Evolutionary conservation across 2,888 invertebrate genomes (phyloP).

Genomic region (Pachliopta kotzebuea): DNA sequence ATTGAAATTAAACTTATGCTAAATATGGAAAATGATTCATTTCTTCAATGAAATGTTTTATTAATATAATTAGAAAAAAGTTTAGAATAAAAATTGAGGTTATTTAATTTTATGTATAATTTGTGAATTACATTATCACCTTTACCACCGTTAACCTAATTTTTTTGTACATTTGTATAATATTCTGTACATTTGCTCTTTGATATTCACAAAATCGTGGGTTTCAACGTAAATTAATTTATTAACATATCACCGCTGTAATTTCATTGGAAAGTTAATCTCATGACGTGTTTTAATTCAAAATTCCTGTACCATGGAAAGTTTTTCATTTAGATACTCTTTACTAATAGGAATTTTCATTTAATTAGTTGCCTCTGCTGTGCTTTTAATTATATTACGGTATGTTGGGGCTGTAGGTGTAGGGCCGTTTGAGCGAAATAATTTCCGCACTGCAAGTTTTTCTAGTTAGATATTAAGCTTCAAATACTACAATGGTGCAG

Average conservation of each 20-base stretch:
- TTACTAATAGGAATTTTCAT: conserved; percentile 30
- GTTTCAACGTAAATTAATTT: conserved; percentile 15
- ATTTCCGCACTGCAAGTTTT: conserved; percentile 26
- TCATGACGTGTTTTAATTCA: conserved; percentile 28
- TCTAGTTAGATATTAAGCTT: conserved; percentile 27
- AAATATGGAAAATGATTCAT: too few relatives aligned
- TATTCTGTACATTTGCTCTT: background rate
- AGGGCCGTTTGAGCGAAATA: conserved; percentile 27
- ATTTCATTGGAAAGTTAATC: conserved; percentile 25
- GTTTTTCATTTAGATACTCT: conserved; percentile 30
- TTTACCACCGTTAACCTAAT: too few relatives aligned
- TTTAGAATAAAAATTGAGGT: too few relatives aligned
- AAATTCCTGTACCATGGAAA: conserved; percentile 27
- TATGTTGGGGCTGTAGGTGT: conserved; percentile 26
- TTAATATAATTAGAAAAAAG: too few relatives aligned
- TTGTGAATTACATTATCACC: too few relatives aligned
- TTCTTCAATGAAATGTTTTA: too few relatives aligned
- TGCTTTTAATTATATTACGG: conserved; percentile 29
- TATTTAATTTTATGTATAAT: too few relatives aligned
- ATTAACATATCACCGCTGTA: conserved; percentile 16
- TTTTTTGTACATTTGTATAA: background rate
- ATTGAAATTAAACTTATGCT: too few relatives aligned
- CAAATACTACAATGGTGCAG: conserved; percentile 21
- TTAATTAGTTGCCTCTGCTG: conserved; percentile 28
- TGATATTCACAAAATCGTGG: conserved; percentile 10